Conservation (phyloP, 37 sponge, comb jelly and placozoan genomes). For the Petrosia ficiformis region DNA sequence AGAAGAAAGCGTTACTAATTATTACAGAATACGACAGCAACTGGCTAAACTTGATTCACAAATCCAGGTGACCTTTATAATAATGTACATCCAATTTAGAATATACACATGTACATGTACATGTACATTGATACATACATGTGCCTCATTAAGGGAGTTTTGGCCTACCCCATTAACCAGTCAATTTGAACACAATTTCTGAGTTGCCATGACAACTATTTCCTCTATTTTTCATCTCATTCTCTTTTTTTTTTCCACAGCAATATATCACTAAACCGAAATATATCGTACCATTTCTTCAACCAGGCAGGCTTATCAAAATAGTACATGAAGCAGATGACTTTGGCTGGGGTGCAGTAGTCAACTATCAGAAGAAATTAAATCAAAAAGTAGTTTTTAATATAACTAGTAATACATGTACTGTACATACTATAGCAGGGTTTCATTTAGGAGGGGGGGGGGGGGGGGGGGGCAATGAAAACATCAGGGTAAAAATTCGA, state of each 20-base stretch:
- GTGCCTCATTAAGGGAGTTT: too few species aligned
- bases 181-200: not conserved
- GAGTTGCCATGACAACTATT: not conserved
- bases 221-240: not conserved
- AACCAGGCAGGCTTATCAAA: constrained; percentile 89
- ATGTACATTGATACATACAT: too few species aligned
- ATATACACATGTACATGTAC: not conserved
- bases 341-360: constrained; percentile 96
- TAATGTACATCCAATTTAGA: not conserved
- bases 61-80: constrained; percentile 40
- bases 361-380: constrained; percentile 96
- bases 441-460: too few species aligned
- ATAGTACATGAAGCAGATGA: constrained; percentile 75
- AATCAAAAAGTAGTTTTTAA: constrained; percentile 46
- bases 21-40: constrained; percentile 88
- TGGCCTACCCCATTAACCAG: too few species aligned
- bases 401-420: too few species aligned
- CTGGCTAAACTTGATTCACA: constrained; percentile 67
- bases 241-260: constrained; percentile 17
- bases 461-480: not conserved
- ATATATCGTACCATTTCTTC: constrained; percentile 91
- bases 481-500: too few species aligned
- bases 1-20: constrained; percentile 76
- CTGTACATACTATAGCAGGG: not conserved
- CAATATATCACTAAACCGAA: constrained; percentile 67